Percentiles rank a stretch among this genome's conserved stretches.
Evolutionary conservation across 2,113 vertebrate species (phyloP).

Genomic region (Etheostoma cragini): DNA sequence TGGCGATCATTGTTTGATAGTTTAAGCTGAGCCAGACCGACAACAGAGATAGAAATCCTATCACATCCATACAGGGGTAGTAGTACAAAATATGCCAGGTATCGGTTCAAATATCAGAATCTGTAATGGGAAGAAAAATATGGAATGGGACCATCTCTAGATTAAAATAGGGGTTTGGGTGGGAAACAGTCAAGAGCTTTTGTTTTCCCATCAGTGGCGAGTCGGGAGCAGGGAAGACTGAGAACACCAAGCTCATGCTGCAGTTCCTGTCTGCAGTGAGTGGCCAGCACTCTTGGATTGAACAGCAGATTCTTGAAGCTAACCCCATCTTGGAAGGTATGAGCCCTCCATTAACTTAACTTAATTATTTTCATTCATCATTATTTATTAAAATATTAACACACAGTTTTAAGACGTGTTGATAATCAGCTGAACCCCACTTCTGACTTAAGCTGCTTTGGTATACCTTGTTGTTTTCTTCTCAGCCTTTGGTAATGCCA

Average conservation of each 20-base stretch:
- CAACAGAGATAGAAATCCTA: too few species aligned
- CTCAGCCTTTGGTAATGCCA: constrained; percentile 96
- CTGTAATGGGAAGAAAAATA: too few species aligned
- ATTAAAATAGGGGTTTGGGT: not conserved
- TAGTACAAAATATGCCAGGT: too few species aligned
- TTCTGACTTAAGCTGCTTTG: not conserved
- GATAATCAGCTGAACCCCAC: not conserved
- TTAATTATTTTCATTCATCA: too few species aligned
- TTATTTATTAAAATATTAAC: not conserved
- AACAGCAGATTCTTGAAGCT: constrained; percentile 96
- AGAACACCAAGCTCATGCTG: constrained; percentile 95
- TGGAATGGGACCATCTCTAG: too few species aligned
- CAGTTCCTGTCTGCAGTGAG: constrained; percentile 95
- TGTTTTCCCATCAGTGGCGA: constrained; percentile 87
- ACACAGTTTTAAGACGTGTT: not conserved
- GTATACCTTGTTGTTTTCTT: not conserved
- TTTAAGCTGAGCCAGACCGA: too few species aligned
- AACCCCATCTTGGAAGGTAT: constrained; percentile 94
- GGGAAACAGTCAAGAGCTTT: not conserved
- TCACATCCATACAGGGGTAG: too few species aligned
- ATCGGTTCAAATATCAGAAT: too few species aligned
- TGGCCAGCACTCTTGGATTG: constrained; percentile 95
- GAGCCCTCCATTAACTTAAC: not conserved
- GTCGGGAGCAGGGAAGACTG: constrained; percentile 97
- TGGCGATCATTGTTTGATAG: too few species aligned